These are phyloP conservation scores for Ormyrus pomaceus DNA, from an alignment of 2,888 invertebrate species.

Conservation along the genomic window DNA sequence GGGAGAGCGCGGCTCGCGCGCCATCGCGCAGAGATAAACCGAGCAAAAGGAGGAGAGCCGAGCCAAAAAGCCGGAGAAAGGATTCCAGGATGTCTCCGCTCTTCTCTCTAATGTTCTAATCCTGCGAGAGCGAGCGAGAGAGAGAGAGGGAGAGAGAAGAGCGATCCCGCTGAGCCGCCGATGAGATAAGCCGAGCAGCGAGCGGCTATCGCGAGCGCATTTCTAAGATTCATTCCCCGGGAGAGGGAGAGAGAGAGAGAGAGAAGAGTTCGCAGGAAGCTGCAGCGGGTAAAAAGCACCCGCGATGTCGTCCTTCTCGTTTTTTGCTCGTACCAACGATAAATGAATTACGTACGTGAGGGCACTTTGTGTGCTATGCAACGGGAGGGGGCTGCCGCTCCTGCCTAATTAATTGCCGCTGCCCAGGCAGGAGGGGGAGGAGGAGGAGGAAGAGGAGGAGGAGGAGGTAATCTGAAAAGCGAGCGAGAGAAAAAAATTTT, in stretches of 20 bases:
- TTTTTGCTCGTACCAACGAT: conserved; percentile 17
- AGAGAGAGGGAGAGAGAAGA: not conserved
- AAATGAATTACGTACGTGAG: conserved; percentile 56
- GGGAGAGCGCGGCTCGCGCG: not conserved
- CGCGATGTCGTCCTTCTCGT: not conserved
- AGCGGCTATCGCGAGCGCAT: conserved; percentile 56
- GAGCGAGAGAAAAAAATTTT: conserved; percentile 15
- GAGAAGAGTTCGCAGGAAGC: conserved; percentile 46
- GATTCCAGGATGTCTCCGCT: conserved; percentile 46
- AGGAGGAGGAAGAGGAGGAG: conserved; percentile 8
- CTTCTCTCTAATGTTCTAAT: conserved; percentile 49
- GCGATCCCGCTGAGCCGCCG: conserved; percentile 42
- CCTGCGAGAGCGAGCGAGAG: conserved; percentile 14
- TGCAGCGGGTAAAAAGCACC: conserved; percentile 32
- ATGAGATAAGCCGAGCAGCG: conserved; percentile 43
- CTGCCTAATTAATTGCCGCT: conserved; percentile 53
- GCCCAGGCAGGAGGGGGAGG: not conserved
- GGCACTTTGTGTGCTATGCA: conserved; percentile 37
- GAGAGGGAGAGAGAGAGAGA: conserved; percentile 12
- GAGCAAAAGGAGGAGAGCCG: conserved; percentile 6
- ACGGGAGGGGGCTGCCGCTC: conserved; percentile 12
- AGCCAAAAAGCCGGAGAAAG: not conserved
- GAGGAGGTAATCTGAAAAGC: conserved; percentile 8
- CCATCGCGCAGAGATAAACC: too few relatives aligned
- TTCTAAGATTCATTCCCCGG: conserved; percentile 61